Percentiles rank a stretch among this genome's conserved stretches.
Conservation (phyloP, 2,797 vertebrate genomes). For the Halcyon smyrnensis region DNA sequence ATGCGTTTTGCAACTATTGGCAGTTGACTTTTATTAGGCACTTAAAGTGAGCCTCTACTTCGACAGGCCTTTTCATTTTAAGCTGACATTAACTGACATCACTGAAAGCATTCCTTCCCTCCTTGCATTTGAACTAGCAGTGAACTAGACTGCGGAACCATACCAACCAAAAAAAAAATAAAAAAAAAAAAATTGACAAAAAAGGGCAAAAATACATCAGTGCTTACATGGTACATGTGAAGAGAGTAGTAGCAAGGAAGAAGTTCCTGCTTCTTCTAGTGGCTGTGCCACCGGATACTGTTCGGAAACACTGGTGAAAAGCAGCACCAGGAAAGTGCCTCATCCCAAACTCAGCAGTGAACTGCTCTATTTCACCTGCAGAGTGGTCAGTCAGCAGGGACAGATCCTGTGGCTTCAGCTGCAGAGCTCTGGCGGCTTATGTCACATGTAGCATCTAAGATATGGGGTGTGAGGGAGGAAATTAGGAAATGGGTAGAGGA, state of each 20-base stretch:
- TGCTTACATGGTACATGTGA: neutral
- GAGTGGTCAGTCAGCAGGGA: neutral
- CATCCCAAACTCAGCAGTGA: neutral
- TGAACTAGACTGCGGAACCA: neutral
- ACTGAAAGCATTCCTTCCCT: neutral
- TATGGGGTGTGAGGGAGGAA: neutral
- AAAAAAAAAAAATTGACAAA: neutral
- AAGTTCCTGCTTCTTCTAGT: neutral
- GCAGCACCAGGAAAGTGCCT: neutral
- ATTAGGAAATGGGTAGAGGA: neutral
- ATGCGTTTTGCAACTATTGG: neutral
- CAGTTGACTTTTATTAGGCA: neutral
- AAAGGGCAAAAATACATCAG: neutral
- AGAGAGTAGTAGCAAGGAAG: neutral
- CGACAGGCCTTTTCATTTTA: neutral
- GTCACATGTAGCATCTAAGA: neutral
- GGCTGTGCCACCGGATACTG: neutral
- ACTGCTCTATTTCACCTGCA: neutral
- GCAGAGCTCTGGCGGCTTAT: neutral
- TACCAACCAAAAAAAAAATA: neutral
- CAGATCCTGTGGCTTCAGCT: fast-evolving
- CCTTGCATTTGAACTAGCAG: neutral
- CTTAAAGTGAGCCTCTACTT: neutral
- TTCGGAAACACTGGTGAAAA: neutral
- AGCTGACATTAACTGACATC: neutral